Evolutionary conservation across 2,113 vertebrate genomes (phyloP).

Genomic region (Eulacestoma nigropectus): DNA sequence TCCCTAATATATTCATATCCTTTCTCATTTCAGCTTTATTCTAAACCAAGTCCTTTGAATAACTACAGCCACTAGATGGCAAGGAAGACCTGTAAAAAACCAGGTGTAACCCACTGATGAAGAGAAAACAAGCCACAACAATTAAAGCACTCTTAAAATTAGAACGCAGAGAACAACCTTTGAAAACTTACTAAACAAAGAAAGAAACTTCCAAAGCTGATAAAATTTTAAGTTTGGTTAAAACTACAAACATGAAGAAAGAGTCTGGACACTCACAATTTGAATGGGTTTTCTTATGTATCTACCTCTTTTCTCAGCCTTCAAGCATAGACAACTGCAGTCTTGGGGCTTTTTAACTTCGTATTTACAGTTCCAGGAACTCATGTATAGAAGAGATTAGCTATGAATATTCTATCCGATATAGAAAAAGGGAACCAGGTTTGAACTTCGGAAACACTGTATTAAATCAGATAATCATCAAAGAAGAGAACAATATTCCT

Average conservation of each 20-base stretch:
- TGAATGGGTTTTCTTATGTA: neutral
- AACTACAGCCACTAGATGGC: slow-evolving; percentile 37
- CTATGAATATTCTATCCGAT: neutral
- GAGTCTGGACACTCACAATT: neutral
- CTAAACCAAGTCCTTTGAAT: neutral
- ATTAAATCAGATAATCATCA: neutral
- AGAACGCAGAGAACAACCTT: neutral
- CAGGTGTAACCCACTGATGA: neutral
- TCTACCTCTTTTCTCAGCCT: neutral
- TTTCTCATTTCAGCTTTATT: neutral
- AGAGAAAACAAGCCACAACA: neutral
- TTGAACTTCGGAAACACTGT: neutral
- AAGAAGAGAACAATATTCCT: neutral
- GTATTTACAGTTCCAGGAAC: neutral
- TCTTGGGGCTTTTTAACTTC: neutral
- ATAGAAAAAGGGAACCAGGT: neutral
- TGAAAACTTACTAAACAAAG: neutral
- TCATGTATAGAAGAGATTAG: neutral
- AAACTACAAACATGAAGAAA: neutral
- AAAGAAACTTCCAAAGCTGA: neutral
- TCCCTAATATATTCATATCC: neutral
- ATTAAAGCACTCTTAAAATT: neutral
- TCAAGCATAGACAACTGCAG: neutral
- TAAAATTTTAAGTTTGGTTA: neutral
- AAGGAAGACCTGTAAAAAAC: neutral